Evolutionary conservation across 2,113 vertebrate genomes (phyloP).

Genomic region (Tympanuchus pallidicinctus): DNA sequence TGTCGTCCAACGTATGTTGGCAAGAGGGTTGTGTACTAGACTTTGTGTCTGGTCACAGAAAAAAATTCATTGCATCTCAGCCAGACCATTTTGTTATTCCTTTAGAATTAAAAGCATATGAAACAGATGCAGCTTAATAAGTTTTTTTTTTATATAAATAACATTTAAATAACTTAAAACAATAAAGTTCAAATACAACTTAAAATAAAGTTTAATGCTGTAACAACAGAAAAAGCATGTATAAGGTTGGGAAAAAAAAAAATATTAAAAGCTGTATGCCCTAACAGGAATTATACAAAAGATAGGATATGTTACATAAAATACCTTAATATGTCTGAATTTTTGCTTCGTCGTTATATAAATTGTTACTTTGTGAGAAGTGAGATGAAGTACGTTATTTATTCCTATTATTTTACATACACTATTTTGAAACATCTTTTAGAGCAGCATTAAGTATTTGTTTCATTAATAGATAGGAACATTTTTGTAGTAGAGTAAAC

Average conservation of each 20-base stretch:
- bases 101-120: conserved; percentile 84
- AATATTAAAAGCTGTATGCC: conserved; percentile 75
- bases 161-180: conserved; percentile 90
- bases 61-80: conserved; percentile 52
- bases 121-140: conserved; percentile 83
- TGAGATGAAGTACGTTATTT: conserved; percentile 81
- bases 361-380: conserved; percentile 80
- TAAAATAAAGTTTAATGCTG: conserved; percentile 85
- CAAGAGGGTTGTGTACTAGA: conserved; percentile 70
- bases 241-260: conserved; percentile 73
- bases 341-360: conserved; percentile 79
- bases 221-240: conserved; percentile 81
- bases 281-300: conserved; percentile 82
- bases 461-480: conserved; percentile 72
- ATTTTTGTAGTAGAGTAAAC: conserved; percentile 71
- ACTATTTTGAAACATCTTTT: conserved; percentile 76
- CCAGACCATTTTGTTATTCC: conserved; percentile 79
- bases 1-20: conserved; percentile 79
- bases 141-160: conserved; percentile 85
- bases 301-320: conserved; percentile 82
- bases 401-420: conserved; percentile 79
- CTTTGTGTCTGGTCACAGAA: conserved; percentile 69
- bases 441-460: conserved; percentile 78
- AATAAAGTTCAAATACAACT: conserved; percentile 85
- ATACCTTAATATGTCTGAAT: conserved; percentile 77